Evolutionary conservation across 2,797 vertebrate species (phyloP).

Genomic region (Phrynocephalus vlangalii): DNA sequence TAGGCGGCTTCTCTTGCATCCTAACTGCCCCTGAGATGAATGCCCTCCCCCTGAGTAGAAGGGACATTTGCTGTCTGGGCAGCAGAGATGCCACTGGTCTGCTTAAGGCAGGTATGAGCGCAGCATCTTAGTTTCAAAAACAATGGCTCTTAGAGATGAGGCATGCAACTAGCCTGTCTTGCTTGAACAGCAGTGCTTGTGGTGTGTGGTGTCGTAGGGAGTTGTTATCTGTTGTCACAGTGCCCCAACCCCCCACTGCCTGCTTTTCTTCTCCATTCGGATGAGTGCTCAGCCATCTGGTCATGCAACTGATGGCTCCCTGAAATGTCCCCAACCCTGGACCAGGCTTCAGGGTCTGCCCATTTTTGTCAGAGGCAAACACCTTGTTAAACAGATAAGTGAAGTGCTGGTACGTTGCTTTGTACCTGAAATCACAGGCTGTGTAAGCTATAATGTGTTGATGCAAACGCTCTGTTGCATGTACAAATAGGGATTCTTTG

Average conservation of each 20-base stretch:
- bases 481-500: background rate
- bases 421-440: background rate
- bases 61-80: background rate
- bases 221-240: conserved; percentile 33
- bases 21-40: background rate
- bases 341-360: background rate
- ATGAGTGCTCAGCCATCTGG: conserved; percentile 59
- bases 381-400: background rate
- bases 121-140: conserved; percentile 1
- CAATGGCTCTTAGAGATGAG: background rate
- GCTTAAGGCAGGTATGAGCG: background rate
- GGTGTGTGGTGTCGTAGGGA: no score
- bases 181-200: conserved; percentile 20
- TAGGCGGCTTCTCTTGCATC: background rate
- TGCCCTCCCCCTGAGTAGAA: background rate
- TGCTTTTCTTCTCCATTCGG: background rate
- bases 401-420: background rate
- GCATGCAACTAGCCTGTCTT: conserved; percentile 21
- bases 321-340: background rate
- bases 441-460: background rate
- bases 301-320: conserved; percentile 21
- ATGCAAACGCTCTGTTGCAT: background rate
- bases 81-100: background rate
- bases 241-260: background rate
- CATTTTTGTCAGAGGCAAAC: background rate